Percentiles rank a stretch among this genome's conserved stretches.
Conservation (phyloP, 2,888 invertebrate genomes). For the Agrilus mali region DNA sequence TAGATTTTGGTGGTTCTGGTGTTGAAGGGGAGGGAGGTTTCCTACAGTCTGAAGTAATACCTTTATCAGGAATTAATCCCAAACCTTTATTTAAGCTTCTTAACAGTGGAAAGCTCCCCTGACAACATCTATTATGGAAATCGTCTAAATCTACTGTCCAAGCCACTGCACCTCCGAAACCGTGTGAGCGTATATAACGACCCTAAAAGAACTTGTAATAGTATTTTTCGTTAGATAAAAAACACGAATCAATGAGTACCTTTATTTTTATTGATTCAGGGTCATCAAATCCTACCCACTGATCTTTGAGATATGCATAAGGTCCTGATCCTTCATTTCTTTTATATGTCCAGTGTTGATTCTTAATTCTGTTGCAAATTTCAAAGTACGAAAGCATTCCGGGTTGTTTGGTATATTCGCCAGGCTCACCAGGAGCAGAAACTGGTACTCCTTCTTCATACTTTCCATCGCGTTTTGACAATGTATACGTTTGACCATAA, state of each 20-base stretch:
- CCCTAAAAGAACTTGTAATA: conserved; percentile 34
- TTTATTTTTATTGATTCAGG: conserved; percentile 61
- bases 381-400: conserved; percentile 84
- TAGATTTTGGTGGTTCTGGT: conserved; percentile 62
- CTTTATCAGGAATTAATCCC: conserved; percentile 43
- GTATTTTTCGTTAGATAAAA: background rate
- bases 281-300: conserved; percentile 88
- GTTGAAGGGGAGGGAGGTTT: conserved; percentile 61
- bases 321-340: conserved; percentile 50
- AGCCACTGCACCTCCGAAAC: conserved; percentile 70
- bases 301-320: conserved; percentile 63
- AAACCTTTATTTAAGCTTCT: conserved; percentile 66
- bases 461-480: conserved; percentile 35
- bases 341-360: conserved; percentile 55
- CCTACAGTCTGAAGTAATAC: conserved; percentile 47
- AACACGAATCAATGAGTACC: conserved; percentile 30
- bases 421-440: conserved; percentile 64
- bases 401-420: conserved; percentile 72
- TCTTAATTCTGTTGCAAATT: conserved; percentile 61
- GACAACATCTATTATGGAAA: conserved; percentile 73
- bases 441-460: conserved; percentile 48
- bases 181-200: conserved; percentile 56
- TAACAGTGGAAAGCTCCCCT: conserved; percentile 64
- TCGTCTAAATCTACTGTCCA: conserved; percentile 87
- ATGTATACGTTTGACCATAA: conserved; percentile 75